phyloP scores from a whole-genome alignment of 2,888 invertebrate species.

The Nomada fucata region DNA sequence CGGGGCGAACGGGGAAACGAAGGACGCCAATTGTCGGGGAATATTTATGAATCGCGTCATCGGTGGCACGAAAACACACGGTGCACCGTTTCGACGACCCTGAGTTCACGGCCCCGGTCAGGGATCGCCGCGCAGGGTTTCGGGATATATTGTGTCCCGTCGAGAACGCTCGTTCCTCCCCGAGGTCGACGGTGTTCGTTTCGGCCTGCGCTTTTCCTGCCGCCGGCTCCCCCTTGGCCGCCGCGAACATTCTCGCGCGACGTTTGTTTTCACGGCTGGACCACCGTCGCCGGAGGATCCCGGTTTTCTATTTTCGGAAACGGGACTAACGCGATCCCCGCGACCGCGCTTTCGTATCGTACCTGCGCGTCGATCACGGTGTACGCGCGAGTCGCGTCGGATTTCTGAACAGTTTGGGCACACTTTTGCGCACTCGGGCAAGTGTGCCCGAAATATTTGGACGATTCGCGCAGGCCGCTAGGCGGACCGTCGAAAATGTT shows the following conservation, averaged over 20 bases:
- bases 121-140: not conserved
- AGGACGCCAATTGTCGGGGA: conserved; percentile 46
- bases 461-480: conserved; percentile 9
- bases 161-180: no score
- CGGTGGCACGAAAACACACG: conserved; percentile 13
- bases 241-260: no score
- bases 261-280: not conserved
- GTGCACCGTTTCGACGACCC: conserved; percentile 23
- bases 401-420: not conserved
- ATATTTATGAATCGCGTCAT: conserved; percentile 68
- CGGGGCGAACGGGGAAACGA: conserved; percentile 35
- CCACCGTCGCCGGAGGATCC: not conserved
- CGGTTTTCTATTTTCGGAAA: not conserved
- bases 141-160: conserved; percentile 4
- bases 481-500: conserved; percentile 33
- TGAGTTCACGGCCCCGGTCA: conserved; percentile 28
- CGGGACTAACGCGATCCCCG: not conserved
- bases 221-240: no score
- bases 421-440: not conserved
- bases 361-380: not conserved
- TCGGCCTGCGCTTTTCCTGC: not conserved
- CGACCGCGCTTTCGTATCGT: not conserved
- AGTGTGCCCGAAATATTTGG: conserved; percentile 38
- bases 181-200: not conserved
- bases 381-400: not conserved